Evolutionary conservation across 2,888 invertebrate species (phyloP).

Genomic region (Eledone cirrhosa): DNA sequence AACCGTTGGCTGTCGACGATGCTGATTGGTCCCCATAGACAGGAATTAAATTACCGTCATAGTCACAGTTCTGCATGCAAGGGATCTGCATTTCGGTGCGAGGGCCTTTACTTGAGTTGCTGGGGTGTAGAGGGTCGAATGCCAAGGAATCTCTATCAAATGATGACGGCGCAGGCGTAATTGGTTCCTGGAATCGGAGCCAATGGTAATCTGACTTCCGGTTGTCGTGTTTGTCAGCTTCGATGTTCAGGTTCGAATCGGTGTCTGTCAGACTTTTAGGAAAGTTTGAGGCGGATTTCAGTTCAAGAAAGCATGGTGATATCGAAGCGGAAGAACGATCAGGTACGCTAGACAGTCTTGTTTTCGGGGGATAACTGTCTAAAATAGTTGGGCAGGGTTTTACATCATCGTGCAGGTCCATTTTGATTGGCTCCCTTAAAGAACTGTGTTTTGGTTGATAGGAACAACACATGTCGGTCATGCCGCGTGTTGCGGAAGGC

Average conservation of each 20-base stretch:
- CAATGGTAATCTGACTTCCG: slow-evolving; percentile 31
- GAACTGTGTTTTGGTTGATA: slow-evolving; percentile 20
- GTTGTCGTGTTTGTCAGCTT: slow-evolving; percentile 11
- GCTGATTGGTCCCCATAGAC: slow-evolving; percentile 19
- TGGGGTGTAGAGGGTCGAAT: slow-evolving; percentile 14
- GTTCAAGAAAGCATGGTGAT: slow-evolving; percentile 23
- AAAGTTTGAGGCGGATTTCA: slow-evolving; percentile 15
- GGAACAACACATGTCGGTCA: slow-evolving; percentile 8
- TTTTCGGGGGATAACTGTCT: slow-evolving; percentile 21
- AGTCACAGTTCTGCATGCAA: slow-evolving; percentile 25
- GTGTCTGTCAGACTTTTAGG: background rate
- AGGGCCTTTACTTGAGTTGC: slow-evolving; percentile 4
- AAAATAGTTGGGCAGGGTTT: slow-evolving; percentile 14
- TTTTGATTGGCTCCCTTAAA: slow-evolving; percentile 20
- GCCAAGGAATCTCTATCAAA: slow-evolving; percentile 10
- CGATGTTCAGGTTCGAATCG: background rate
- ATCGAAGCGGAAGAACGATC: slow-evolving; percentile 3
- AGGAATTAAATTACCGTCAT: slow-evolving; percentile 18
- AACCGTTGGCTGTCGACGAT: slow-evolving; percentile 15
- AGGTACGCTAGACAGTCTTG: background rate
- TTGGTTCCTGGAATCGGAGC: slow-evolving; percentile 32
- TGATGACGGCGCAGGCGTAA: slow-evolving; percentile 10
- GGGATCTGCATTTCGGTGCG: slow-evolving; percentile 26
- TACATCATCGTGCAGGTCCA: slow-evolving; percentile 15
- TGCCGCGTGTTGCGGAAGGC: background rate